These are phyloP conservation scores for Boloria selene DNA, from an alignment of 2,888 invertebrate genomes.

Conservation along the genomic window DNA sequence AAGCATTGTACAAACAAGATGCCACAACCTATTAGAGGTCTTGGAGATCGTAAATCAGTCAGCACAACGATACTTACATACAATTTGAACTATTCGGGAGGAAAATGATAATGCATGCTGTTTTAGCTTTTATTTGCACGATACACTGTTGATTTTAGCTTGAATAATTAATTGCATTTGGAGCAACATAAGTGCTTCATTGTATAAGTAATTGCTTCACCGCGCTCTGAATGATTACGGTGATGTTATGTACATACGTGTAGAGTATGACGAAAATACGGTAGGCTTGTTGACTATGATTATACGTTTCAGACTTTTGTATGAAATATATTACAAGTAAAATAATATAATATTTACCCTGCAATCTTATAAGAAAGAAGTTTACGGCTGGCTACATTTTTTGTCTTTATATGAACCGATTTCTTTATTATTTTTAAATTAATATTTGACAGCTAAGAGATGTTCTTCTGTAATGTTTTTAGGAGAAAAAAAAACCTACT, in stretches of 20 bases:
- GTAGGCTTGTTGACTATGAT: conserved; percentile 9
- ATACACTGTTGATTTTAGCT: not conserved
- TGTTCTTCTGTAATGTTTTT: no score
- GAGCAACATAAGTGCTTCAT: not conserved
- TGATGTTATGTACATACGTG: conserved; percentile 17
- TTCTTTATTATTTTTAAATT: no score
- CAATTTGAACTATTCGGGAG: not conserved
- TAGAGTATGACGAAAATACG: conserved; percentile 9
- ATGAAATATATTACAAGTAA: not conserved
- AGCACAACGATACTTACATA: conserved; percentile 13
- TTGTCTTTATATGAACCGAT: no score
- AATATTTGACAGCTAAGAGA: no score
- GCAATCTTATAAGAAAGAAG: no score
- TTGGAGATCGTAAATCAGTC: conserved; percentile 20
- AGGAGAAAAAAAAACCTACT: no score
- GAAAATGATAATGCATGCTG: not conserved
- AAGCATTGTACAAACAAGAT: conserved; percentile 11
- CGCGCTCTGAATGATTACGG: conserved; percentile 22
- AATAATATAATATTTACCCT: not conserved
- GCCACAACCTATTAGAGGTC: conserved; percentile 9
- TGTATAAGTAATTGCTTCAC: conserved; percentile 26
- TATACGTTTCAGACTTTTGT: not conserved
- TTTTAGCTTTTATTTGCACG: not conserved
- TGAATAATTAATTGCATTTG: not conserved
- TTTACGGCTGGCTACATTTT: no score